Conservation (phyloP, 2,797 vertebrate genomes). For the Hafferia zeledoni region DNA sequence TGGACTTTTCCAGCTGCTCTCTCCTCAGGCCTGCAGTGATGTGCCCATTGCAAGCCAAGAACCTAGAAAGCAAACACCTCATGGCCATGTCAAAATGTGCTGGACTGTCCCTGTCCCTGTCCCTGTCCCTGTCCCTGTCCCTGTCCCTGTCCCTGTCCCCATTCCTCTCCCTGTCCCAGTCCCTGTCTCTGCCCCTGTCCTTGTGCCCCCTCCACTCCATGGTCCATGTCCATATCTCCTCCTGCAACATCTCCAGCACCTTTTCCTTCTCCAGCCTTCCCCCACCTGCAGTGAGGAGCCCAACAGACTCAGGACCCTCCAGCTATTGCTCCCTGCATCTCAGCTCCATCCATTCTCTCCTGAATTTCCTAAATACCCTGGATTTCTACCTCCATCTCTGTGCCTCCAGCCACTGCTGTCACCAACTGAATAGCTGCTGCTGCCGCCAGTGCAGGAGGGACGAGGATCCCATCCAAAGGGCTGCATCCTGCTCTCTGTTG, state of each 20-base stretch:
- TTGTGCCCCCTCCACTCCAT: neutral
- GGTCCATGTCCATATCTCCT: neutral
- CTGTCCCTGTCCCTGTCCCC: neutral
- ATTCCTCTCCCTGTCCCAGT: no score
- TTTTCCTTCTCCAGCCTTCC: neutral
- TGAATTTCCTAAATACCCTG: neutral
- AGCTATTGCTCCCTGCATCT: fast-evolving
- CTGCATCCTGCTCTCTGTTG: neutral
- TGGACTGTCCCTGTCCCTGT: neutral
- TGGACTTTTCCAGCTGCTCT: neutral
- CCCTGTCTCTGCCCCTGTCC: neutral
- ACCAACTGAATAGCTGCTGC: neutral
- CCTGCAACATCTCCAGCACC: neutral
- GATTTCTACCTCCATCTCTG: fast-evolving
- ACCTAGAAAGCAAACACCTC: neutral
- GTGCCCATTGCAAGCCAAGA: neutral
- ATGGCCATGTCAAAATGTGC: neutral
- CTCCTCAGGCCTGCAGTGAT: neutral
- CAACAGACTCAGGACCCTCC: neutral
- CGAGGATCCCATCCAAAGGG: neutral
- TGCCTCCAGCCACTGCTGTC: neutral
- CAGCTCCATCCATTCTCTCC: neutral
- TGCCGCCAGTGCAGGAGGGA: neutral
- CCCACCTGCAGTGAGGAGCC: neutral
- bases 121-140: neutral